phyloP scores from a whole-genome alignment of 1,140 invertebrate genomes.

The Zaprionus kolodkinae region DNA sequence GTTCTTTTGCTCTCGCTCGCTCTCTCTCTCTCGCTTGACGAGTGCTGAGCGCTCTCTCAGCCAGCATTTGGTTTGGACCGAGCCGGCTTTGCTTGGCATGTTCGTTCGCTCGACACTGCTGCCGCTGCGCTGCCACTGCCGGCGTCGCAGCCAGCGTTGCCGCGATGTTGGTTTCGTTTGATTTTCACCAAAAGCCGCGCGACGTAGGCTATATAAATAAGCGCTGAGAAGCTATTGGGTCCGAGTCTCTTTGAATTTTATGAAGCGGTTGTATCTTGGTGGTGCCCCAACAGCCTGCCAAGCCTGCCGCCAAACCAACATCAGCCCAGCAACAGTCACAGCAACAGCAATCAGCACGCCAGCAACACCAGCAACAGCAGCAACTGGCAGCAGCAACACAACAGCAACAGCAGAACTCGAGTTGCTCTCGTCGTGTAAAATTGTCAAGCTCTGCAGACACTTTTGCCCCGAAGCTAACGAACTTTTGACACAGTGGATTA shows the following conservation, averaged over 20 bases:
- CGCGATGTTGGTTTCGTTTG: slow-evolving; percentile 57
- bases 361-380: slow-evolving; percentile 29
- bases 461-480: slow-evolving; percentile 58
- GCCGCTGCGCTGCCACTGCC: slow-evolving; percentile 31
- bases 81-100: slow-evolving; percentile 45
- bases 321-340: slow-evolving; percentile 9
- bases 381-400: slow-evolving; percentile 32
- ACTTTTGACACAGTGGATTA: slow-evolving; percentile 69
- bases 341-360: slow-evolving; percentile 31
- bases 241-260: slow-evolving; percentile 84
- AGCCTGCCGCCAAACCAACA: slow-evolving; percentile 52
- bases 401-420: slow-evolving; percentile 21
- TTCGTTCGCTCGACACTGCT: slow-evolving; percentile 36
- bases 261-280: slow-evolving; percentile 84
- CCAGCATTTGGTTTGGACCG: slow-evolving; percentile 43
- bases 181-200: slow-evolving; percentile 77
- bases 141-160: slow-evolving; percentile 24
- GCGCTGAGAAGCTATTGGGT: slow-evolving; percentile 83
- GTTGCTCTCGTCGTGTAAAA: slow-evolving; percentile 53
- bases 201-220: slow-evolving; percentile 84
- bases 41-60: slow-evolving; percentile 24
- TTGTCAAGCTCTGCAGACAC: slow-evolving; percentile 46
- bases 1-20: slow-evolving; percentile 59
- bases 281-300: slow-evolving; percentile 62
- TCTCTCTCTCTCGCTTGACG: slow-evolving; percentile 39